These are phyloP conservation scores for Meteorus colon DNA, from an alignment of 2,888 invertebrate species.

Conservation along the genomic window DNA sequence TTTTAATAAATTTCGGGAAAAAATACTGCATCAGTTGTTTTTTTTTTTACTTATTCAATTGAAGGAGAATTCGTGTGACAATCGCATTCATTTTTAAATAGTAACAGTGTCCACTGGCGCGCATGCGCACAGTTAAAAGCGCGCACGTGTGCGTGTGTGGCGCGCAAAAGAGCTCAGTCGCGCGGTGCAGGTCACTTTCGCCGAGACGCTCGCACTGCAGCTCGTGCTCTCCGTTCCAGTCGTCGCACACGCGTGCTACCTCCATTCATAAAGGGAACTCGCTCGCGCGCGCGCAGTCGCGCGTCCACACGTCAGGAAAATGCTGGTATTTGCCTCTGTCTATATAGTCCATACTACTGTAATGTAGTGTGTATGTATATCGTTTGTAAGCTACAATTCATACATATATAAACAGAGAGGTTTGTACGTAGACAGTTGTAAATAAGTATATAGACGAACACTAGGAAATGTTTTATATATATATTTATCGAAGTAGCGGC, in stretches of 20 bases:
- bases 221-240: slow-evolving; percentile 62
- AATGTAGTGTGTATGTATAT: slow-evolving; percentile 7
- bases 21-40: too few relatives aligned
- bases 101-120: slow-evolving; percentile 32
- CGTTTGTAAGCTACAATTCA: neutral
- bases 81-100: neutral
- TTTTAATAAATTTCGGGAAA: too few relatives aligned
- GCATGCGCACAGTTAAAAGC: slow-evolving; percentile 22
- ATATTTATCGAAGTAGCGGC: neutral
- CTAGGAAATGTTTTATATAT: slow-evolving; percentile 17
- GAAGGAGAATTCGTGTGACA: neutral
- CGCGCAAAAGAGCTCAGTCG: slow-evolving; percentile 37
- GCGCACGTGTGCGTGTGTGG: slow-evolving; percentile 43
- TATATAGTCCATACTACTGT: neutral
- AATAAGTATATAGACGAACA: slow-evolving; percentile 5
- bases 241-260: slow-evolving; percentile 64
- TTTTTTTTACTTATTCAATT: too few relatives aligned
- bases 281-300: slow-evolving; percentile 21
- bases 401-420: slow-evolving; percentile 4
- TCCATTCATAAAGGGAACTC: slow-evolving; percentile 65
- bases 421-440: slow-evolving; percentile 8
- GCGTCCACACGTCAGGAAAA: slow-evolving; percentile 36
- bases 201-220: slow-evolving; percentile 47
- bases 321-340: slow-evolving; percentile 37
- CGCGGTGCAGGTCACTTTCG: slow-evolving; percentile 65